phyloP scores from a whole-genome alignment of 2,888 invertebrate species.

The Eupithecia subfuscata region DNA sequence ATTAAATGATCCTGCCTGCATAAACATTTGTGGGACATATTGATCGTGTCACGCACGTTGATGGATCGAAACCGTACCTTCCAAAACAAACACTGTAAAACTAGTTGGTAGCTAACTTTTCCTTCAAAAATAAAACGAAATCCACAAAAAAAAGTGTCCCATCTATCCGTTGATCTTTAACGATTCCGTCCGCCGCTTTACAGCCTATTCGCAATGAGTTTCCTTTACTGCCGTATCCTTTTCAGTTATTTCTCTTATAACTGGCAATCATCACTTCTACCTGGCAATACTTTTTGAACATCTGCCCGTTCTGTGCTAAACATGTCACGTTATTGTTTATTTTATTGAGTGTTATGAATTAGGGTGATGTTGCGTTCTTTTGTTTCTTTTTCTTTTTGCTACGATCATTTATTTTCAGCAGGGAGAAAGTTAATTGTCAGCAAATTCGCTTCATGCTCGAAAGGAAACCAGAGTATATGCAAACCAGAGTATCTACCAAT shows the following conservation, averaged over 20 bases:
- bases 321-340: slow-evolving; percentile 27
- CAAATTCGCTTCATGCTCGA: neutral
- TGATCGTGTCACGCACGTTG: too few species aligned
- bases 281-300: slow-evolving; percentile 32
- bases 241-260: slow-evolving; percentile 60
- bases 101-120: too few species aligned
- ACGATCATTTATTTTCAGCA: neutral
- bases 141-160: neutral
- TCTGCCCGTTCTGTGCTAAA: slow-evolving; percentile 26
- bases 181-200: slow-evolving; percentile 68
- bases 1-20: too few species aligned
- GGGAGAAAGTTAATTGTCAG: neutral
- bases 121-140: neutral
- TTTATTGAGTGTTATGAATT: slow-evolving; percentile 16
- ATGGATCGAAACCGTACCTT: too few species aligned
- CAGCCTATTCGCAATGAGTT: slow-evolving; percentile 75
- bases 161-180: slow-evolving; percentile 40
- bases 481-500: too few species aligned
- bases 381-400: neutral
- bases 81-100: too few species aligned
- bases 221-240: slow-evolving; percentile 66
- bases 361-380: slow-evolving; percentile 1
- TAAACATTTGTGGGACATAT: too few species aligned
- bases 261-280: slow-evolving; percentile 33
- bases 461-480: neutral